Evolutionary conservation across 2,113 vertebrate genomes (phyloP), one percentile per base, ranked within the genome.

Genomic region (Notothenia coriiceps): DNA sequence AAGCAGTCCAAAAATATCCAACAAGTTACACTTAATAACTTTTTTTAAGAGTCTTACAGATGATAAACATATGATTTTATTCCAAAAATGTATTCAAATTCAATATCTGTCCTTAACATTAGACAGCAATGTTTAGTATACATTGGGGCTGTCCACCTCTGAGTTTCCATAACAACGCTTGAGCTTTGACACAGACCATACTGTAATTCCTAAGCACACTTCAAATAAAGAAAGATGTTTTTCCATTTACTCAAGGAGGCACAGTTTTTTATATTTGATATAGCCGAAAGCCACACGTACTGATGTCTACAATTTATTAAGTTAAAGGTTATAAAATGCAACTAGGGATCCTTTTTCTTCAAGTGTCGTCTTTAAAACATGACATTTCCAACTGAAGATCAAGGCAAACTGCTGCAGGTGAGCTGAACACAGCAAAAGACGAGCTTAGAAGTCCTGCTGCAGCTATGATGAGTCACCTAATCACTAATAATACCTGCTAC

Each of bases 301-400:
- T 20, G 25, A 35, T 22, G 17, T 10, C 6, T 3, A 10, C 13
- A 17, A 11, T 43, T 6, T 8, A 7, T 62, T 1, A 49, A 15
- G 44, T 56, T 8, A 40, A 12, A 65, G 2, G 14, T 66, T 54
- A 49, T 14, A 25, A 50, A 67, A 80, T 55, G 33, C 50, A 77
- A 66, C 25, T 54, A 25, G 2, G 8, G 47, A 68, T 80, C 80
- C 56, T 71, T 70, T 51, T 35, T 78, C 43, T 56, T 51, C 70
- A 18, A 40, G 40, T 54, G 60, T 10, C 43, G 29, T 64, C n/a
- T 43, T 25, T 54, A 79, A 18, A 75, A 74, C 22, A 43, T 77
- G 49, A 25, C 73, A 73, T 80, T 77, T 29, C 57, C 22, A 11
- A 54, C 10, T 20, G 17, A 51, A 56, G 20, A 56, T 33, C n/a